Evolutionary conservation across 2,888 invertebrate species (phyloP), one percentile per base, ranked within the genome.

Genomic region (Drosophila heteroneura): DNA sequence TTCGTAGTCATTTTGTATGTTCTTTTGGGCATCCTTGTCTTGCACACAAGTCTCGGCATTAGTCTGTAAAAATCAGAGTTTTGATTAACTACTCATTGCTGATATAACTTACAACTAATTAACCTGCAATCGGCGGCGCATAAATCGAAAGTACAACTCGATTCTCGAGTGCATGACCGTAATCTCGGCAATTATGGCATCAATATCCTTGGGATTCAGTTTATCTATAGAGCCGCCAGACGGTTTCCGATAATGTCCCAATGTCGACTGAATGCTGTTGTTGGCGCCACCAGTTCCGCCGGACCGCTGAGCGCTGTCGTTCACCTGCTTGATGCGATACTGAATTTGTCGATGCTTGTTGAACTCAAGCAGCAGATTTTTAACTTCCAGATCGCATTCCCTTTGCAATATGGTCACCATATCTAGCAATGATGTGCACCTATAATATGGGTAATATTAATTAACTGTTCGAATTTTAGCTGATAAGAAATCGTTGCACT

Each of bases 101-200:
- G 0, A 0, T 3, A n/a, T 14, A 28, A 41, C 26, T 32, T 0
- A 1, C 22, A 22, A 37, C 51, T 44, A 12, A 32, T 32, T 53
- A 28, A 97, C 97, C 92, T 94, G 95, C 28, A 97, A 94, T 90
- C 98, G 95, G 70, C 97, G 94, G 61, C 95, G 94, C 74, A 99
- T 94, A 94, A 99, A 99, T 82, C 96, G 95, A 84, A 97, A 96
- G 93, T 99, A 99, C 30, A 99, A 94, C 91, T 98, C 97, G n/a
- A 97, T 95, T 79, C 98, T 95, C 1, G 97, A 96, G 94, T 98
- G 98, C 94, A 99, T 96, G 57, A 98, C 95, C 0, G 98, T 98
- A 70, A 99, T 95, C 94, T 99, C 99, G 0, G 97, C 96, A 70
- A 99, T 95, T 53, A 98, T 94, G 0, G 97, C 95, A 94, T 99